phyloP scores from a whole-genome alignment of 2,888 invertebrate genomes.

The Azorinus chamasolen region DNA sequence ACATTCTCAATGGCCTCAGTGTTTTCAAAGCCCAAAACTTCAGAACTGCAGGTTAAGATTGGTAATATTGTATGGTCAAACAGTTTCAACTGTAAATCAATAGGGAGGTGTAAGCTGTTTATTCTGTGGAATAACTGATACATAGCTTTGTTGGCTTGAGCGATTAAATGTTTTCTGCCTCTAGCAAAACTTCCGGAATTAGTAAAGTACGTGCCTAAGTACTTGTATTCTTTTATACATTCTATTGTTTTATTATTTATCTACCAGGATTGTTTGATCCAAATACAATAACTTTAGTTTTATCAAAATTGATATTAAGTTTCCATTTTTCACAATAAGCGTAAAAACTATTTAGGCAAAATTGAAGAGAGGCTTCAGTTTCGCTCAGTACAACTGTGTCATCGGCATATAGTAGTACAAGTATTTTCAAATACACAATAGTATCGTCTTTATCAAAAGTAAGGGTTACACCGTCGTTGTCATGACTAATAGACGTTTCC shows the following conservation, averaged over 20 bases:
- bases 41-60: conserved; percentile 20
- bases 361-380: too few species aligned
- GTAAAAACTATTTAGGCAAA: too few species aligned
- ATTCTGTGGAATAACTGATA: conserved; percentile 8
- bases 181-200: conserved; percentile 5
- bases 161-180: conserved; percentile 4
- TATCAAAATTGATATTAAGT: too few species aligned
- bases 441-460: too few species aligned
- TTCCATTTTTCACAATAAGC: too few species aligned
- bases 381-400: conserved; percentile 6
- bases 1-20: conserved; percentile 17
- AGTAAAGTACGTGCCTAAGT: conserved; percentile 14
- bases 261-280: too few species aligned
- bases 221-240: conserved; percentile 10
- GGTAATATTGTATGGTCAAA: conserved; percentile 29
- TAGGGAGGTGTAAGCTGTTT: conserved; percentile 5
- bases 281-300: too few species aligned
- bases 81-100: conserved; percentile 17
- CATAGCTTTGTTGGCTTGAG: conserved; percentile 26
- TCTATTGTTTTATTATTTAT: too few species aligned
- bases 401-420: neutral
- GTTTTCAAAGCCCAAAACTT: conserved; percentile 25
- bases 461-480: too few species aligned
- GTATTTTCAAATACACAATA: neutral
- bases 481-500: too few species aligned